Percentiles rank a stretch among this genome's conserved stretches.
Conservation (phyloP, 2,888 invertebrate genomes). For the Venustoraphidia nigricollis region DNA sequence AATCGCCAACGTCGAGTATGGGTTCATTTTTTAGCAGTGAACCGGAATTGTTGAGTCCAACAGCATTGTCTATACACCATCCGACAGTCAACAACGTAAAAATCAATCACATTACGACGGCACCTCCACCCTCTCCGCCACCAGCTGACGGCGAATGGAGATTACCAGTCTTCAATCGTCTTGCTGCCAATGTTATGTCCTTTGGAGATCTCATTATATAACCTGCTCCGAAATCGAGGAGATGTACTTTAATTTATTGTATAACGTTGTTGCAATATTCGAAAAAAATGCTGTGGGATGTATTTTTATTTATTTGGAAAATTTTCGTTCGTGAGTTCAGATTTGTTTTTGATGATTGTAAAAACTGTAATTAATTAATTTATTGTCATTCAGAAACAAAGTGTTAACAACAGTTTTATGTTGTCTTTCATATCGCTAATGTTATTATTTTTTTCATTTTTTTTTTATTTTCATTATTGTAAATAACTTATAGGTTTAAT, state of each 20-base stretch:
- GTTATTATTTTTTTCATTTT: no score
- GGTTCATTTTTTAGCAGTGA: conserved; percentile 43
- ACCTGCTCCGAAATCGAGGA: conserved; percentile 1
- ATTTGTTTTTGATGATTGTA: no score
- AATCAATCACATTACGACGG: conserved; percentile 15
- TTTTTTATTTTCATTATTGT: no score
- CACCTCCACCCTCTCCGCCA: conserved; percentile 28
- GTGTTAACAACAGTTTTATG: no score
- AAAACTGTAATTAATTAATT: no score
- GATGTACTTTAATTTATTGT: neutral
- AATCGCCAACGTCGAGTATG: conserved; percentile 45
- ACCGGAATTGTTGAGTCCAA: conserved; percentile 25
- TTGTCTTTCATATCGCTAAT: no score
- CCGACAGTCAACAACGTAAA: conserved; percentile 7
- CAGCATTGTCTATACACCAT: conserved; percentile 20
- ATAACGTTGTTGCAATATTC: conserved; percentile 22
- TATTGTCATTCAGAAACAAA: no score
- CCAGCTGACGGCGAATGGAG: conserved; percentile 38
- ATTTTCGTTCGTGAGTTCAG: no score
- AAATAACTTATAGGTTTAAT: no score
- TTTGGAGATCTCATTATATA: conserved; percentile 19
- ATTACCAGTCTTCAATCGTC: conserved; percentile 66
- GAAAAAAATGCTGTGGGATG: conserved; percentile 13
- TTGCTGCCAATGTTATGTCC: conserved; percentile 36
- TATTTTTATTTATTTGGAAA: conserved; percentile 2